Conservation (phyloP, 2,797 vertebrate species). For the Geotrypetes seraphini region DNA sequence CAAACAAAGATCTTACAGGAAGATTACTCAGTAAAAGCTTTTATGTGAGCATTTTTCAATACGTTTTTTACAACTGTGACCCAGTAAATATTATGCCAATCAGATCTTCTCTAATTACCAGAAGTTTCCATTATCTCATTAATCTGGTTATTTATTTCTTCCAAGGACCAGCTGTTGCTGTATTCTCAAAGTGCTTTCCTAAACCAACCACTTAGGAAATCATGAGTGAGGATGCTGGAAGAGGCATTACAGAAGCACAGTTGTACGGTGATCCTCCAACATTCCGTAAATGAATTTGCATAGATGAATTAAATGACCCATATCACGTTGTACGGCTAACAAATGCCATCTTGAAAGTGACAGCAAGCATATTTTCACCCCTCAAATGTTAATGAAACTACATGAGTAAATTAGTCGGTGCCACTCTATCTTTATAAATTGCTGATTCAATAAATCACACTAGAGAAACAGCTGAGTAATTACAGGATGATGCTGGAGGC, state of each 20-base stretch:
- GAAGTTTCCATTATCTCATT: slow-evolving; percentile 1
- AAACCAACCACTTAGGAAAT: slow-evolving; percentile 8
- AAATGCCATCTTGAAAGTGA: slow-evolving; percentile 44
- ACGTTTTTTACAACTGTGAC: background rate
- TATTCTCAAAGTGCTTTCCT: slow-evolving; percentile 17
- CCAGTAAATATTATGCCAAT: background rate
- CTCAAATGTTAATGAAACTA: slow-evolving; percentile 59
- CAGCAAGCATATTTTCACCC: slow-evolving; percentile 42
- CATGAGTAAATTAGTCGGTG: slow-evolving; percentile 51
- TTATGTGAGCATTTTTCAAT: background rate
- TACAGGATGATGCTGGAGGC: slow-evolving; percentile 37
- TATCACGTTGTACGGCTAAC: slow-evolving; percentile 27
- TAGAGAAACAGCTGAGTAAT: slow-evolving; percentile 59
- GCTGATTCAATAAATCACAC: slow-evolving; percentile 48
- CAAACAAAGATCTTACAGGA: background rate
- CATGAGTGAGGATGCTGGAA: background rate
- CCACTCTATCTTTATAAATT: slow-evolving; percentile 45
- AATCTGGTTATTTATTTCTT: slow-evolving; percentile 9
- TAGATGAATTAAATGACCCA: slow-evolving; percentile 34
- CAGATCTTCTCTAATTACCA: slow-evolving; percentile 7
- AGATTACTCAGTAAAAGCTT: background rate
- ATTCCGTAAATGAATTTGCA: slow-evolving; percentile 19
- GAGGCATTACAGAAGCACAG: slow-evolving; percentile 9
- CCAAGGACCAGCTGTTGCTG: slow-evolving; percentile 21
- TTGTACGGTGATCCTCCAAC: slow-evolving; percentile 8